Conservation (phyloP, 2,888 invertebrate genomes). For the Lasioglossum zephyrum region DNA sequence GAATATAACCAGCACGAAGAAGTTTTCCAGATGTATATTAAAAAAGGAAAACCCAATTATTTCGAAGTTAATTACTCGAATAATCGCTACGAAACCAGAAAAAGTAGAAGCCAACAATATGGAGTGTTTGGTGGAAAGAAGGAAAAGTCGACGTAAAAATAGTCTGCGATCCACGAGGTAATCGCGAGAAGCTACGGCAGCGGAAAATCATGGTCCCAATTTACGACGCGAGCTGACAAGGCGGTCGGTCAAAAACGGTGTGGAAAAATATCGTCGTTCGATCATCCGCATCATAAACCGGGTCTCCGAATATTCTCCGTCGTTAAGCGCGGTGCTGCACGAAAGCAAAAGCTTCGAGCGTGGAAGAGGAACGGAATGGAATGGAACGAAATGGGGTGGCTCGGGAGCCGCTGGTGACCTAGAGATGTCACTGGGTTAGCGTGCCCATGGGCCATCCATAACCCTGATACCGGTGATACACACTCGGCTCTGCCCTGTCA, state of each 20-base stretch:
- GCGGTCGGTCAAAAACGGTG: not conserved
- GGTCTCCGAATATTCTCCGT: not conserved
- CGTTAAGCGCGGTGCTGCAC: not conserved
- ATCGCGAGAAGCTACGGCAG: not conserved
- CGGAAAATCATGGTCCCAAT: not conserved
- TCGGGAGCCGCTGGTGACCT: conserved; percentile 75
- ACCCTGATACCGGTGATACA: conserved; percentile 78
- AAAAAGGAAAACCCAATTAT: not conserved
- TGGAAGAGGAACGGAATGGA: not conserved
- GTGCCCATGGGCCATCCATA: conserved; percentile 82
- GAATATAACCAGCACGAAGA: not conserved
- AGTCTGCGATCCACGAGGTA: not conserved
- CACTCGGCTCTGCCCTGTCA: conserved; percentile 64
- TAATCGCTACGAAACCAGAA: too few species aligned
- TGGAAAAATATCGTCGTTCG: not conserved
- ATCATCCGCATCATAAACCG: not conserved
- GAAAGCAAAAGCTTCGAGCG: not conserved
- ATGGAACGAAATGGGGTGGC: conserved; percentile 14
- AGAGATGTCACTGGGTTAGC: conserved; percentile 83
- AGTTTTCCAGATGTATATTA: not conserved
- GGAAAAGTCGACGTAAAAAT: not conserved
- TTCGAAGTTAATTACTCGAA: too few species aligned
- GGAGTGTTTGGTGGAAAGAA: too few species aligned
- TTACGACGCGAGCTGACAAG: not conserved
- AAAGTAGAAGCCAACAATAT: too few species aligned